A percentile compares a stretch with the other conserved stretches of the same genome.
These are phyloP conservation scores for Drosophila eugracilis DNA, from an alignment of 1,140 invertebrate species.

Conservation along the genomic window DNA sequence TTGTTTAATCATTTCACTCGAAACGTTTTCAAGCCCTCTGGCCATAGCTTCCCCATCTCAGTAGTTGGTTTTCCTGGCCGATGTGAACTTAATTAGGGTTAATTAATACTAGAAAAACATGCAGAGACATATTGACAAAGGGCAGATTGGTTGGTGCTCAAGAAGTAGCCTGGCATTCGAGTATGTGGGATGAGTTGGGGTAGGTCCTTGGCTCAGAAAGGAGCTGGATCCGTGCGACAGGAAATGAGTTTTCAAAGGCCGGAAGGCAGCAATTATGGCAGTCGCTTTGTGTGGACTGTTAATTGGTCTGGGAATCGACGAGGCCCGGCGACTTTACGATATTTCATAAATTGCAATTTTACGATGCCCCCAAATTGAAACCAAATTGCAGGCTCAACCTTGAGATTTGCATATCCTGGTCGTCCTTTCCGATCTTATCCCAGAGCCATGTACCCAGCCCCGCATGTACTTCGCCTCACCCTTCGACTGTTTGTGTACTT, in stretches of 20 bases:
- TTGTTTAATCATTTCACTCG: constrained; percentile 61
- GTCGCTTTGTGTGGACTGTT: constrained; percentile 52
- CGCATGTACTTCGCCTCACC: neutral
- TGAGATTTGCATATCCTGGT: constrained; percentile 42
- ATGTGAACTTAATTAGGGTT: constrained; percentile 76
- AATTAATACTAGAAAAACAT: constrained; percentile 73
- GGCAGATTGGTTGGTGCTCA: constrained; percentile 63
- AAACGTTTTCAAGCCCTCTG: constrained; percentile 38
- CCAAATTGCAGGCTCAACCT: constrained; percentile 46
- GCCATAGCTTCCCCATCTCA: constrained; percentile 9
- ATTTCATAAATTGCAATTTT: constrained; percentile 51
- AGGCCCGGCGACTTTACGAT: constrained; percentile 36
- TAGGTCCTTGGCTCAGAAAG: neutral
- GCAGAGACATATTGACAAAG: constrained; percentile 50
- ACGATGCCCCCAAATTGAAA: constrained; percentile 42
- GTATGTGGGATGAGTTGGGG: constrained; percentile 10
- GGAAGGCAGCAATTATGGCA: constrained; percentile 75
- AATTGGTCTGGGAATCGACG: constrained; percentile 60
- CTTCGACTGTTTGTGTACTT: constrained; percentile 43
- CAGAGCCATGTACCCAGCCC: neutral
- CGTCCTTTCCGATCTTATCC: constrained; percentile 21
- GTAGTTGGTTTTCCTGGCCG: constrained; percentile 21
- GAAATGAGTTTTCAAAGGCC: constrained; percentile 76
- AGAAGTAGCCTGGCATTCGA: constrained; percentile 4
- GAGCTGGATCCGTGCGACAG: constrained; percentile 27